A percentile compares a stretch with the other conserved stretches of the same genome.
phyloP scores from a whole-genome alignment of 2,888 invertebrate genomes.

The Elmis aenea region DNA sequence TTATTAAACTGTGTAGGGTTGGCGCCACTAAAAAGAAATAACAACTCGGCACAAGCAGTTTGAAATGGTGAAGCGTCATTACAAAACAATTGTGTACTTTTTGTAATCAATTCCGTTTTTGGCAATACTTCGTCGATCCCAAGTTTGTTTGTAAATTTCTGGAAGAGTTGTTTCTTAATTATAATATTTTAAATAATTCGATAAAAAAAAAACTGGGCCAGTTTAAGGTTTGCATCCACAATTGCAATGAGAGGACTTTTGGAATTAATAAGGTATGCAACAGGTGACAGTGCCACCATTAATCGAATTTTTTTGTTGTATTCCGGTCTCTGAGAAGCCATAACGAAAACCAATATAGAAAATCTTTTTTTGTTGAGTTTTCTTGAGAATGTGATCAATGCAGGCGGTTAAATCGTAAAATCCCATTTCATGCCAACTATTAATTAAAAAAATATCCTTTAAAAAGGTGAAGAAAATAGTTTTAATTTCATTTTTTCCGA shows the following conservation, averaged over 20 bases:
- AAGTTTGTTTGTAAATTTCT: constrained; percentile 11
- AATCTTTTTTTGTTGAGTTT: constrained; percentile 53
- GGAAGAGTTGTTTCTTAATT: too few species aligned
- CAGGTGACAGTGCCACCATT: constrained; percentile 59
- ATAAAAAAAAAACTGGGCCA: too few species aligned
- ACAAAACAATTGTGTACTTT: too few species aligned
- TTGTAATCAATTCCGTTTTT: too few species aligned
- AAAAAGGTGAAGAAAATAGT: too few species aligned
- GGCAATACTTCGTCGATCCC: constrained; percentile 21
- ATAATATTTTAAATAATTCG: too few species aligned
- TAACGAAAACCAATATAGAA: constrained; percentile 66
- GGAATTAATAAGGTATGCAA: constrained; percentile 52
- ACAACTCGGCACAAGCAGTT: constrained; percentile 9
- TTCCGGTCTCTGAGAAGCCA: constrained; percentile 53
- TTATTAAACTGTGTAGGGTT: constrained; percentile 20
- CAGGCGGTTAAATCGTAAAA: constrained; percentile 69
- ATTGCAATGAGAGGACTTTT: constrained; percentile 47
- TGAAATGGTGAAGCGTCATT: too few species aligned
- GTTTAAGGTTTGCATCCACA: too few species aligned
- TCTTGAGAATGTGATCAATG: constrained; percentile 59
- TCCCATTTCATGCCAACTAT: constrained; percentile 74
- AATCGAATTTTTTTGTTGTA: constrained; percentile 56
- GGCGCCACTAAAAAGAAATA: constrained; percentile 15
- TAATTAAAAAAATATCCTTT: constrained; percentile 3
- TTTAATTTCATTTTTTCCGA: too few species aligned